phyloP scores from a whole-genome alignment of 1,140 invertebrate species.

The Magallana ariakensis region DNA sequence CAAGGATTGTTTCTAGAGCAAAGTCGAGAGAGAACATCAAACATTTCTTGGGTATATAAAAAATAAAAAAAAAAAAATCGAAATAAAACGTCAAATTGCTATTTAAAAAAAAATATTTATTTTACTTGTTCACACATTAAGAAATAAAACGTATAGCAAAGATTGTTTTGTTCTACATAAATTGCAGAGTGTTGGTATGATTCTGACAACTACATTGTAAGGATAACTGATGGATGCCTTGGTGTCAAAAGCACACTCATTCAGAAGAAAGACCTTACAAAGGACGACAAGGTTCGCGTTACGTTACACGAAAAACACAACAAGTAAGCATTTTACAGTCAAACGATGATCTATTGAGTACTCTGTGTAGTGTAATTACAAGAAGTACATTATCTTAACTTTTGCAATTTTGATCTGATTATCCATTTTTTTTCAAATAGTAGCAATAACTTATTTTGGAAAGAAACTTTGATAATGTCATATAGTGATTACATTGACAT shows the following conservation, averaged over 20 bases:
- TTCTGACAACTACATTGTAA: constrained; percentile 37
- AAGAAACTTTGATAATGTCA: too few relatives aligned
- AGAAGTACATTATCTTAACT: neutral
- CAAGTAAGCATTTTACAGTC: neutral
- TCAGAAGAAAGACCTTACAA: constrained; percentile 28
- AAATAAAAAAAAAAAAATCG: too few relatives aligned
- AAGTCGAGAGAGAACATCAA: constrained; percentile 36
- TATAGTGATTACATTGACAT: too few relatives aligned
- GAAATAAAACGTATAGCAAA: too few relatives aligned
- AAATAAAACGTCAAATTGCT: too few relatives aligned
- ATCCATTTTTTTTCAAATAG: too few relatives aligned
- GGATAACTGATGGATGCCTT: neutral
- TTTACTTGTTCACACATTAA: too few relatives aligned
- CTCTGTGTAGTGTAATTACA: neutral
- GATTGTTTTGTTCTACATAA: too few relatives aligned
- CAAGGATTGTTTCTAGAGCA: constrained; percentile 26
- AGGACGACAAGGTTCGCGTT: constrained; percentile 29
- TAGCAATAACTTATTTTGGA: too few relatives aligned
- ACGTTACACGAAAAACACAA: constrained; percentile 32
- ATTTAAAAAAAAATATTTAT: too few relatives aligned
- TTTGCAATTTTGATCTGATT: too few relatives aligned
- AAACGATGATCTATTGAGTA: too few relatives aligned
- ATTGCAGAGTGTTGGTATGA: constrained; percentile 38
- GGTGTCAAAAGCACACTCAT: neutral
- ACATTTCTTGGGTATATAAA: constrained; percentile 9